phyloP scores from a whole-genome alignment of 1,140 invertebrate genomes.

The Leptinotarsa undecemlineata region DNA sequence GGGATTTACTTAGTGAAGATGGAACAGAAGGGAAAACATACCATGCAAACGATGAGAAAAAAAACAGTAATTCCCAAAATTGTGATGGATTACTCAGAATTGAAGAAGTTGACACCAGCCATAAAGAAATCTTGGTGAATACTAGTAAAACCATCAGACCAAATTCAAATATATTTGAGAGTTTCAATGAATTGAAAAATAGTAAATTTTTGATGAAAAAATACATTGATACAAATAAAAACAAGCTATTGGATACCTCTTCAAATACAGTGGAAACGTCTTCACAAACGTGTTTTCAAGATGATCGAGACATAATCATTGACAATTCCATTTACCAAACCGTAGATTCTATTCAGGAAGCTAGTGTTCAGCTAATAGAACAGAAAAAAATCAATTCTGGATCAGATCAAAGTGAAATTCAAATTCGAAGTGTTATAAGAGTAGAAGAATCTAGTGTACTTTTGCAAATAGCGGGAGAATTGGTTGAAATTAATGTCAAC shows the following conservation, averaged over 20 bases:
- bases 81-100: too few relatives aligned
- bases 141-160: neutral
- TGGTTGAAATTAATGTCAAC: constrained; percentile 48
- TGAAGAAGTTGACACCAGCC: too few relatives aligned
- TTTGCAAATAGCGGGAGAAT: constrained; percentile 48
- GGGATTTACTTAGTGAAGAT: neutral
- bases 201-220: too few relatives aligned
- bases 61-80: too few relatives aligned
- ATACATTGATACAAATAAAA: too few relatives aligned
- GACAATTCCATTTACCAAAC: neutral
- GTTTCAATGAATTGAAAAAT: too few relatives aligned
- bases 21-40: too few relatives aligned
- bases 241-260: neutral
- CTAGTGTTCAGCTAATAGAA: neutral
- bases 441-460: constrained; percentile 44
- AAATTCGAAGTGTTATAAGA: constrained; percentile 34
- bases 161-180: too few relatives aligned
- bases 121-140: too few relatives aligned
- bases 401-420: constrained; percentile 27
- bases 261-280: neutral
- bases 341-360: neutral
- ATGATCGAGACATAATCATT: neutral
- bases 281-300: neutral
- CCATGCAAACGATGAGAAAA: too few relatives aligned
- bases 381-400: neutral